Evolutionary conservation across 1,140 invertebrate genomes (phyloP).

Genomic region (Ceratosolen solmsi): DNA sequence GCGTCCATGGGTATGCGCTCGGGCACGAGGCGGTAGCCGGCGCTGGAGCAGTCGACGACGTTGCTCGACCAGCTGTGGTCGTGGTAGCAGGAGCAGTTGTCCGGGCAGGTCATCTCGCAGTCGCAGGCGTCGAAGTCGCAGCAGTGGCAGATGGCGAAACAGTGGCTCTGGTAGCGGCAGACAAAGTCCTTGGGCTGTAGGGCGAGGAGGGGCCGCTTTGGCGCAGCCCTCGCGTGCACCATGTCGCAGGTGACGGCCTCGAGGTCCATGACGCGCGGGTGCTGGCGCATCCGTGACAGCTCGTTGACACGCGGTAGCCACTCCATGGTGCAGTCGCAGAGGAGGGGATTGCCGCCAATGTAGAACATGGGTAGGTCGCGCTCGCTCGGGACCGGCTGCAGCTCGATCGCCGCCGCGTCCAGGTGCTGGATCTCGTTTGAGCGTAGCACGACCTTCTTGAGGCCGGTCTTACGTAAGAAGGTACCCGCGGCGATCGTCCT

Average conservation of each 20-base stretch:
- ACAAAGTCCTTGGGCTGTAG: conserved; percentile 91
- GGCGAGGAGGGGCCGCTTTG: conserved; percentile 87
- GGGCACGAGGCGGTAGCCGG: conserved; percentile 86
- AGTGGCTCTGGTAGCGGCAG: conserved; percentile 93
- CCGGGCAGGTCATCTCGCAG: conserved; percentile 95
- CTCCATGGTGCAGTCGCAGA: conserved; percentile 89
- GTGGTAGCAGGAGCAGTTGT: conserved; percentile 94
- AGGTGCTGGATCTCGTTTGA: conserved; percentile 83
- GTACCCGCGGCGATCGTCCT: conserved; percentile 80
- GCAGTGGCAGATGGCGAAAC: conserved; percentile 93
- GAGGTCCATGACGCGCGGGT: conserved; percentile 92
- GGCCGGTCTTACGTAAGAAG: conserved; percentile 80
- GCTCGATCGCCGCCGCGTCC: conserved; percentile 81
- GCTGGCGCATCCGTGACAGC: conserved; percentile 81
- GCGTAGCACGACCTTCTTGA: conserved; percentile 84
- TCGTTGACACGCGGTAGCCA: conserved; percentile 87
- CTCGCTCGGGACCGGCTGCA: conserved; percentile 79
- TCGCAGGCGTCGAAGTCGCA: conserved; percentile 96
- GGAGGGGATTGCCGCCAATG: conserved; percentile 86
- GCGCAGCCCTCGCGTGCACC: conserved; percentile 86
- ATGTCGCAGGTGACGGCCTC: conserved; percentile 93
- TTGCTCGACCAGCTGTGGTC: conserved; percentile 95
- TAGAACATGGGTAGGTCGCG: conserved; percentile 83
- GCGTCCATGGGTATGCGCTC: conserved; percentile 94
- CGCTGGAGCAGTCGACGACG: conserved; percentile 91